Base-by-base conservation (phyloP, 2,888 invertebrate species). In the Drosophila sordidula region DNA sequence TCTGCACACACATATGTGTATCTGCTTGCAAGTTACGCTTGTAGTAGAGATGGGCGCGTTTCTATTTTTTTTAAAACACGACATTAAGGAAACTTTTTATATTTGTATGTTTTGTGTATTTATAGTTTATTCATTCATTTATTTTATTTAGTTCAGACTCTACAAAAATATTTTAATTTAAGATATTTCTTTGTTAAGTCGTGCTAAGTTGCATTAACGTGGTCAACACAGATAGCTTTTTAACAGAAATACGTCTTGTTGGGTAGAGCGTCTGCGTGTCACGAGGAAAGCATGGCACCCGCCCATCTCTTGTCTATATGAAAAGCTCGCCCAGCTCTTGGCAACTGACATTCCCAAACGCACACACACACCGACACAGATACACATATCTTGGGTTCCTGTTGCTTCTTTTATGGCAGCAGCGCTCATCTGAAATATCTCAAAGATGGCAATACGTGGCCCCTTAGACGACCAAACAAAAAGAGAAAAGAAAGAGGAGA, bases 331-430 rank as follows among this genome's bases (percentile, higher is more conserved):
- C 12, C 18, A 5, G n/a, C 6, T 62, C 61, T 76, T 76, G 41
- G 25, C 32, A 51, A n/a, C 66, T 49, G 11, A 16, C 22, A 34
- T 22, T 39, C 29, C 8, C 22, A 34, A n/a, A 42, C 29, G 4
- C 46, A 29, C 25, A 34, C 39, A 47, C 22, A 18, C 38, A 41
- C 29, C 38, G 12, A 16, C 32, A 42, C 44, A 66, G 42, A 39
- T 26, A 38, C 14, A 44, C 11, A n/a, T 18, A 16, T 18, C 44
- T 56, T 51, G 62, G 64, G 47, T 74, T 74, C 82, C 75, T 77
- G 77, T 77, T 80, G 77, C 77, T 78, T 77, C 68, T 54, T 50
- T 57, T 63, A 54, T 56, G 52, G 26, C 44, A 46, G 18, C 18
- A 18, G 18, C 18, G 1, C 18, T 18, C 61, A 47, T 16, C 9